phyloP scores from a whole-genome alignment of 37 sponge, comb jelly and placozoan species.

The Theonella swinhoei region DNA sequence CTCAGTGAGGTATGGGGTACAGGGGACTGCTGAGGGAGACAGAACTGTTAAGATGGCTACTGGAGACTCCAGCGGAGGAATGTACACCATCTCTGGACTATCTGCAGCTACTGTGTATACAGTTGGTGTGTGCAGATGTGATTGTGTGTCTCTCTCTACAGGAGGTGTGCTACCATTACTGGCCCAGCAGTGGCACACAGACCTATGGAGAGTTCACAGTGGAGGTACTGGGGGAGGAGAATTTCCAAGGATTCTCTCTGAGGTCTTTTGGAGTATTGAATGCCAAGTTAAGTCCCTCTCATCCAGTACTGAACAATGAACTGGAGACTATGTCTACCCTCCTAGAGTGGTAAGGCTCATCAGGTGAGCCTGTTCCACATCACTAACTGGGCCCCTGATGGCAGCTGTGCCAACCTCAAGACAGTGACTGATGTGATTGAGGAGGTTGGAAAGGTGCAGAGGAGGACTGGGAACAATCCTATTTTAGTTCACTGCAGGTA shows the following conservation, averaged over 20 bases:
- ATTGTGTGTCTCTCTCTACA: too few relatives aligned
- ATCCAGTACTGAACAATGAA: too few relatives aligned
- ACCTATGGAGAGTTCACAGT: conserved; percentile 39
- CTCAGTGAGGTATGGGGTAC: conserved; percentile 19
- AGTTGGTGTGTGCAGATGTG: too few relatives aligned
- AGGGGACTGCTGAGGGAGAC: too few relatives aligned
- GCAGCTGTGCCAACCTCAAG: conserved; percentile 45
- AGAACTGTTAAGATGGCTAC: too few relatives aligned
- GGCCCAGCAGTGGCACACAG: conserved; percentile 50
- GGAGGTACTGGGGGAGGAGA: conserved; percentile 20
- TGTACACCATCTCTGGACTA: too few relatives aligned
- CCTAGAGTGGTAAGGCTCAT: conserved; percentile 40
- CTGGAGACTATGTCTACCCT: too few relatives aligned
- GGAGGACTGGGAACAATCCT: conserved; percentile 75
- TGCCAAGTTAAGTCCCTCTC: conserved; percentile 15
- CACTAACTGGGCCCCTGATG: conserved; percentile 68
- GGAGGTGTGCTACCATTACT: conserved; percentile 72
- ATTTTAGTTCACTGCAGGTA: conserved; percentile 88
- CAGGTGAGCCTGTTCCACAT: conserved; percentile 85
- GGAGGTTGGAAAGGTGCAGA: conserved; percentile 74
- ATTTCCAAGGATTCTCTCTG: conserved; percentile 26
- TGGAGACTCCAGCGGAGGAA: too few relatives aligned
- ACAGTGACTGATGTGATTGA: conserved; percentile 74
- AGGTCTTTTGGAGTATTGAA: conserved; percentile 17
- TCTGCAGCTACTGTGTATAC: too few relatives aligned